These are phyloP conservation scores for Girardia tigrina DNA, from an alignment of 2,888 invertebrate genomes.

Conservation along the genomic window DNA sequence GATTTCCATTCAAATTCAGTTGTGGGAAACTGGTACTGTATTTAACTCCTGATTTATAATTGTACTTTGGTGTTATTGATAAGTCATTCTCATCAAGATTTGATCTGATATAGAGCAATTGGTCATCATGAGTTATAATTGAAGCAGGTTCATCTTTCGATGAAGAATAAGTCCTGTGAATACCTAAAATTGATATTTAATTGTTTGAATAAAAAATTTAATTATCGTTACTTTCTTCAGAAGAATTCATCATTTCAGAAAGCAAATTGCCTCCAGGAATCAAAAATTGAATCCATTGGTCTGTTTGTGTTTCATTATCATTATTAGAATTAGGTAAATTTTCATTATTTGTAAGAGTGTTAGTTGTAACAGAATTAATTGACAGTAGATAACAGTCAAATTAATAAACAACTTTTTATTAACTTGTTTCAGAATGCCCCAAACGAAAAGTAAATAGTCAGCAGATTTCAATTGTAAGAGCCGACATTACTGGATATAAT, in stretches of 20 bases:
- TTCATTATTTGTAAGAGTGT: slow-evolving; percentile 21
- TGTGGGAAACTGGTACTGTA: neutral
- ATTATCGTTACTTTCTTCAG: neutral
- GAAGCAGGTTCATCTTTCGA: neutral
- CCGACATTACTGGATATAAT: too few relatives aligned
- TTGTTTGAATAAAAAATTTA: too few relatives aligned
- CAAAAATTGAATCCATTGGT: slow-evolving; percentile 72
- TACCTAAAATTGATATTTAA: too few relatives aligned
- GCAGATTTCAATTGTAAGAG: too few relatives aligned
- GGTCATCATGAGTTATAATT: neutral
- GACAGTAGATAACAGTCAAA: slow-evolving; percentile 76
- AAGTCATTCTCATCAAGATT: neutral
- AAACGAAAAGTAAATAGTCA: too few relatives aligned
- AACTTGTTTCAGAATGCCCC: too few relatives aligned
- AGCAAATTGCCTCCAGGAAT: slow-evolving; percentile 28
- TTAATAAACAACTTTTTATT: too few relatives aligned
- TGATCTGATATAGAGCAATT: neutral
- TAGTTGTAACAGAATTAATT: slow-evolving; percentile 62
- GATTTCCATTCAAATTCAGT: neutral
- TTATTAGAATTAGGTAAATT: slow-evolving; percentile 45
- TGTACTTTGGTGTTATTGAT: neutral
- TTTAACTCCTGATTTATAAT: neutral
- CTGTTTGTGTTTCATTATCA: slow-evolving; percentile 51
- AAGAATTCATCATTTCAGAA: neutral
- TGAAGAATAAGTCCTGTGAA: too few relatives aligned